Conservation (phyloP, 2,797 vertebrate genomes). For the Schizopygopsis malacanthus region DNA sequence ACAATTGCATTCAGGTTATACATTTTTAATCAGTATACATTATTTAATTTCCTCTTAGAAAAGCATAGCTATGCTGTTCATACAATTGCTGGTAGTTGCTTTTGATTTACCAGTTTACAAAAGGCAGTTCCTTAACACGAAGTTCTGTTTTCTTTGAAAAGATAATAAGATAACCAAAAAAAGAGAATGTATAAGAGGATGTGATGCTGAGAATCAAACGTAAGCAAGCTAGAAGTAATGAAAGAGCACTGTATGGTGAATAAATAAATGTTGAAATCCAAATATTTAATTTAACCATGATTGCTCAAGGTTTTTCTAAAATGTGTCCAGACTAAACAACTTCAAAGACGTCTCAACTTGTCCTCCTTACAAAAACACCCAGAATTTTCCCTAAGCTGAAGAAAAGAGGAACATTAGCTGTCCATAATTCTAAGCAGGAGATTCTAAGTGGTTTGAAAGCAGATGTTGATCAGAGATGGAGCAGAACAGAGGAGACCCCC, state of each 20-base stretch:
- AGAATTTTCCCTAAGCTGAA: conserved; percentile 35
- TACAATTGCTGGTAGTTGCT: conserved; percentile 13
- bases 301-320: conserved; percentile 43
- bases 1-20: no score
- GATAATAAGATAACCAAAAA: background rate
- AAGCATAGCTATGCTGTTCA: background rate
- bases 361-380: conserved; percentile 34
- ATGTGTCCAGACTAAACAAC: conserved; percentile 47
- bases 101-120: conserved; percentile 2
- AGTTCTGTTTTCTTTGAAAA: conserved; percentile 16
- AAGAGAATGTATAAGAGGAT: background rate
- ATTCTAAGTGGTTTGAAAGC: conserved; percentile 20
- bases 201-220: background rate
- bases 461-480: conserved; percentile 42
- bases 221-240: background rate
- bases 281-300: conserved; percentile 35
- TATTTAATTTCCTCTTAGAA: conserved; percentile 23
- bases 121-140: background rate
- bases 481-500: conserved; percentile 44
- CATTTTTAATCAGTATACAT: no score
- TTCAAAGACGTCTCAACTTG: conserved; percentile 45
- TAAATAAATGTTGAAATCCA: background rate
- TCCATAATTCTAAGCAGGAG: conserved; percentile 16
- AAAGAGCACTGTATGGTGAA: background rate
- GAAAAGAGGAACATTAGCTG: conserved; percentile 27